Conservation (phyloP, 1,140 invertebrate species). For the Parapsyche elsis region DNA sequence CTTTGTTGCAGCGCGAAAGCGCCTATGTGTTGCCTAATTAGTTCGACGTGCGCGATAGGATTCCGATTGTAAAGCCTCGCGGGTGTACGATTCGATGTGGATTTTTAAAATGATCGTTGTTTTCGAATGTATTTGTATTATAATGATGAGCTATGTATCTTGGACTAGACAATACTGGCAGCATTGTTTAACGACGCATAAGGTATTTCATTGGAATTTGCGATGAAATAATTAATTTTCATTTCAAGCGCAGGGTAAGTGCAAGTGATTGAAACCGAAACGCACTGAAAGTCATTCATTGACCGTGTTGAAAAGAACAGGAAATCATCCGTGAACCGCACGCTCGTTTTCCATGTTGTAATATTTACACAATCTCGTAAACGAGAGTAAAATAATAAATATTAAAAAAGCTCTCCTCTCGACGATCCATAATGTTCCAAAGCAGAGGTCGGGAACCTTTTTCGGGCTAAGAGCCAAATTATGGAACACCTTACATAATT, state of each 20-base stretch:
- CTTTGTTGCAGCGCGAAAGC: conserved; percentile 12
- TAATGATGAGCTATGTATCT: too few relatives aligned
- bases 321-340: too few relatives aligned
- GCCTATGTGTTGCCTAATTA: conserved; percentile 10
- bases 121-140: conserved; percentile 2
- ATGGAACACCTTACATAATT: too few relatives aligned
- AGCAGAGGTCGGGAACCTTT: conserved; percentile 8
- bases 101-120: too few relatives aligned
- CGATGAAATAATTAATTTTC: too few relatives aligned
- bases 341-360: conserved; percentile 1
- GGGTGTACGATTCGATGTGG: background rate
- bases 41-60: background rate
- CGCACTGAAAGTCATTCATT: conserved; percentile 38
- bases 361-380: conserved; percentile 33
- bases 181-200: too few relatives aligned
- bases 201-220: too few relatives aligned
- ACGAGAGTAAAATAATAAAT: background rate
- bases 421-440: conserved; percentile 19
- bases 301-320: conserved; percentile 23
- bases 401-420: conserved; percentile 20
- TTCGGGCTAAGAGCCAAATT: too few relatives aligned
- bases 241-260: too few relatives aligned
- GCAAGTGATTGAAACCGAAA: background rate
- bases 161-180: too few relatives aligned
- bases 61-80: background rate